These are phyloP conservation scores for Salticus scenicus DNA, from an alignment of 2,888 invertebrate species.

Conservation along the genomic window DNA sequence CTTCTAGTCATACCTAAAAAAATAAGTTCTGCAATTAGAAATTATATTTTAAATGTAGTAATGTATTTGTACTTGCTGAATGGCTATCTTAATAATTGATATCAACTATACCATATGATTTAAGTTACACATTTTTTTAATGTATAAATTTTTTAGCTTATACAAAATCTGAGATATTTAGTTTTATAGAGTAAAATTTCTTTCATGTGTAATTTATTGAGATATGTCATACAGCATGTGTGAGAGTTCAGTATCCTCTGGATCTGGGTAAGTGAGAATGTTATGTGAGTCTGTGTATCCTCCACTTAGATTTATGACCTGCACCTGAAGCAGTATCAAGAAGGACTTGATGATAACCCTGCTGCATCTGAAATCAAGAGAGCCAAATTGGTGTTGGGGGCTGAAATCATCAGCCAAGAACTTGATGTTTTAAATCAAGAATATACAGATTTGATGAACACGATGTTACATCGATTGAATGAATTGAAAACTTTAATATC, in stretches of 20 bases:
- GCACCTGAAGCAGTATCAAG: slow-evolving; percentile 88
- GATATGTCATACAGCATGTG: neutral
- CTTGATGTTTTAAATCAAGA: slow-evolving; percentile 87
- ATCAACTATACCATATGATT: too few species aligned
- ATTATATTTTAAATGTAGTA: too few species aligned
- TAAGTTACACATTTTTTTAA: too few species aligned
- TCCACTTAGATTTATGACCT: slow-evolving; percentile 86
- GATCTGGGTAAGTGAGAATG: slow-evolving; percentile 37
- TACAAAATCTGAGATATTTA: too few species aligned
- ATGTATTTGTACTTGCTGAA: too few species aligned
- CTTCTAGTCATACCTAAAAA: too few species aligned
- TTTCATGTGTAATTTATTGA: too few species aligned
- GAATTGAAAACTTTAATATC: slow-evolving; percentile 82
- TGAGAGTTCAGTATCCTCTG: neutral
- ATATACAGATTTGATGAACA: slow-evolving; percentile 80
- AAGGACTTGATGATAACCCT: slow-evolving; percentile 86
- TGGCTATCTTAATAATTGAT: too few species aligned
- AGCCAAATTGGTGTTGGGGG: slow-evolving; percentile 78
- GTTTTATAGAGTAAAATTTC: too few species aligned
- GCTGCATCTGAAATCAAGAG: slow-evolving; percentile 79
- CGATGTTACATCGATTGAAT: slow-evolving; percentile 79
- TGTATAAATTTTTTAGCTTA: too few species aligned
- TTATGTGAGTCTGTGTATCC: slow-evolving; percentile 52
- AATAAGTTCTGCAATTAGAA: too few species aligned
- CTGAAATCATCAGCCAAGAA: slow-evolving; percentile 85